Evolutionary conservation across 2,113 vertebrate species (phyloP), one percentile per base, ranked within the genome.

Genomic region (Larimichthys polyactis): DNA sequence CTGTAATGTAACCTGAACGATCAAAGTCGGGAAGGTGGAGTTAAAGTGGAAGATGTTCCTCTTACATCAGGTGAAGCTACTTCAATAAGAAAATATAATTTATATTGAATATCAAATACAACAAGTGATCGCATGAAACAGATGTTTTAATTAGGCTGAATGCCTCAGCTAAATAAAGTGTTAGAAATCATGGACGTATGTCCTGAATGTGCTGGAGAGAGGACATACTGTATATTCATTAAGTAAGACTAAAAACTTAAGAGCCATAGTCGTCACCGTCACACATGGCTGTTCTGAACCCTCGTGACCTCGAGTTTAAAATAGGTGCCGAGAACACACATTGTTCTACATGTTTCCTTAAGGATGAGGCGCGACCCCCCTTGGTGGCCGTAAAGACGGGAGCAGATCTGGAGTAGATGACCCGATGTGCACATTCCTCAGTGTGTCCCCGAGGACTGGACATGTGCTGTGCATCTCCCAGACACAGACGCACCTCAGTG

Each of bases 401-500:
- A 69, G 71, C 58, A 66, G 48, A 84, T 65, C 49, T 71, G 71
- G 32, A 85, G 68, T 0, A 75, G 78, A 81, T 77, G 89, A 91
- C 84, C 78, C 82, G 4, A 29, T 86, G 88, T 82, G 44, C 67
- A 81, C 82, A 90, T 91, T 92, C 87, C 66, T 83, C 62, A 11
- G 8, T 11, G 2, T 22, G 54, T 87, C 90, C 88, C 87, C 11
- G 14, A 27, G 62, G 82, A 75, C 6, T 3, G 4, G 54, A 71
- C 80, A 81, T 90, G 87, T 69, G 78, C 69, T 46, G 59, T 49
- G 60, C 46, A 40, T 48, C 62, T 55, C 43, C 48, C 22, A 15
- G 2, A 55, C 2, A 4, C 59, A 80, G 83, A 71, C 54, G 20
- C 44, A 87, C 81, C 82, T 87, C 80, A 36, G 17, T 55, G 67